Base-by-base conservation (phyloP, 2,888 invertebrate genomes). In the Conistra vaccinii region DNA sequence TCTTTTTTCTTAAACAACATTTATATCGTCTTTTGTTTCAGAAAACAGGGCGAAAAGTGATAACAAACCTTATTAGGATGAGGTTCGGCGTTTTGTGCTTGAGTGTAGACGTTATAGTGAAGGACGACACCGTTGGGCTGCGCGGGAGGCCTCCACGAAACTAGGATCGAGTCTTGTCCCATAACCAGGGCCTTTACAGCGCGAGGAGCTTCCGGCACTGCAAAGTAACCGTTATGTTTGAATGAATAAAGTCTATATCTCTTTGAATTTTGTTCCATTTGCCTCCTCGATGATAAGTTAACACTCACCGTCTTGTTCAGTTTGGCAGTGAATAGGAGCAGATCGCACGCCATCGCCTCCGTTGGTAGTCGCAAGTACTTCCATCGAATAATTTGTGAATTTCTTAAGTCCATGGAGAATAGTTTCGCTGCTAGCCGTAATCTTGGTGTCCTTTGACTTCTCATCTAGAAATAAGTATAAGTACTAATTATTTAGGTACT, bases 321-420 rank as follows among this genome's bases (percentile, higher is more conserved):
- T 99, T 96, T 98, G 98, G 93, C 99, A 99, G 94, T 98, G 98
- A 87, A 99, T 98, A 12, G 98, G 98, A 29, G 97, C 97, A 87
- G 98, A 98, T 86, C 98, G 97, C 63, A 99, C 99, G 81, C 99
- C 99, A 93, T 99, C 99, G 20, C 99, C 99, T 84, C 99, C 99
- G 74, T 99, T 98, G 12, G 99, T 99, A 90, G 98, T 99, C 35
- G 99, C 99, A 88, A 99, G 96, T 51, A 99, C 99, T 97, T 99
- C 99, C 98, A 99, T 98, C 76, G 99, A 99, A 95, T 99, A 99
- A 96, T 99, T 99, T 3, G 99, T 99, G 95, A 98, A 99, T 93
- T 99, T 99, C 94, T 98, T 98, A 71, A 99, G 97, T 70, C 99
- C 99, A 91, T 99, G 99, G n/a, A 99, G 97, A 89, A 99, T 99